These are phyloP conservation scores for Columbina picui DNA, from an alignment of 2,113 vertebrate genomes.

Conservation along the genomic window DNA sequence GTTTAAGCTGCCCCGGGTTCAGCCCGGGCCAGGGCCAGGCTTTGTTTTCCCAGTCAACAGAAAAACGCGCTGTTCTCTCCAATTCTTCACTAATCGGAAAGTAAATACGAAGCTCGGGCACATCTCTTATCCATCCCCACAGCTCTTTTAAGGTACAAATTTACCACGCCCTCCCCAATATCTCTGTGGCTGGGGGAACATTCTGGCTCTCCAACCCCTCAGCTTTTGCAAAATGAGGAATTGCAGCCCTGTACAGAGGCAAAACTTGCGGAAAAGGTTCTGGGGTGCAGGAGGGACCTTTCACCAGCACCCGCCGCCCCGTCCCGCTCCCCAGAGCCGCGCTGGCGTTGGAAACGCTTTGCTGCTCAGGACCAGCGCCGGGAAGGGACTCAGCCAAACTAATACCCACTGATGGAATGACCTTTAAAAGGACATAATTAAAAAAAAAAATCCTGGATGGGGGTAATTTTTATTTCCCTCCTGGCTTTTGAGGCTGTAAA, in stretches of 20 bases:
- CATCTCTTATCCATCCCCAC: background rate
- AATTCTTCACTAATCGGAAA: conserved; percentile 29
- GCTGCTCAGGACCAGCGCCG: background rate
- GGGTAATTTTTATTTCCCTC: background rate
- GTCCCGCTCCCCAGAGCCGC: accelerated
- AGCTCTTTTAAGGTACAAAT: background rate
- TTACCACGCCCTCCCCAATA: background rate
- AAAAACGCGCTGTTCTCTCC: background rate
- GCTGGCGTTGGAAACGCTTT: background rate
- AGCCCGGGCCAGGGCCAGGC: background rate
- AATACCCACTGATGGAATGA: background rate
- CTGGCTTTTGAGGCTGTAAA: background rate
- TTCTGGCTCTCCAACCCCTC: background rate
- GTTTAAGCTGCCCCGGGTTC: background rate
- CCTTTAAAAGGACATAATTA: background rate
- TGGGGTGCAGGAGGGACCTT: background rate
- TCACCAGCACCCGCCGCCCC: background rate
- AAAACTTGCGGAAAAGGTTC: background rate
- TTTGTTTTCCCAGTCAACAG: conserved; percentile 4
- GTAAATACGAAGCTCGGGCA: background rate
- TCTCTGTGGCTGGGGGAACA: background rate
- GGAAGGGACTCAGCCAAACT: background rate
- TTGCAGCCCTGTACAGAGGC: accelerated
- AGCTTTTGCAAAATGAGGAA: background rate
- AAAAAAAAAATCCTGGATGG: background rate